These are phyloP conservation scores for Spongia lamella DNA, from an alignment of 37 sponge, comb jelly and placozoan species.

Conservation along the genomic window DNA sequence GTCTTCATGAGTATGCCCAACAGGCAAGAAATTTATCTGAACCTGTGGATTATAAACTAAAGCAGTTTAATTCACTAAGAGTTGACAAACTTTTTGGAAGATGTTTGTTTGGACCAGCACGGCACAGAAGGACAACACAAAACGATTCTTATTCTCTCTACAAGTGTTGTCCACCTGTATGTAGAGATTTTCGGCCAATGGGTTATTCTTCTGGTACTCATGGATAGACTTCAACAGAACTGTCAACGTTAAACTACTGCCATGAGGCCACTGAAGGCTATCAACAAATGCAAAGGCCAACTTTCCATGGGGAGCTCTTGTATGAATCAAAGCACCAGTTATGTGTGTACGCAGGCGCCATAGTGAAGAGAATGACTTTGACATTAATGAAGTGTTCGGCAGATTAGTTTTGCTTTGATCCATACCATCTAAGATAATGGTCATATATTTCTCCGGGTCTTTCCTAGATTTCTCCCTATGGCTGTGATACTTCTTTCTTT, in stretches of 20 bases:
- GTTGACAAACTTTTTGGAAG: constrained; percentile 31
- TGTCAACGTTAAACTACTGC: constrained; percentile 36
- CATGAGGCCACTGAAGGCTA: constrained; percentile 54
- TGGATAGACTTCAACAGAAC: background rate
- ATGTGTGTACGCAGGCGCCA: constrained; percentile 55
- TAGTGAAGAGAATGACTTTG: constrained; percentile 35
- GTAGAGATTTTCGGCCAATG: constrained; percentile 21
- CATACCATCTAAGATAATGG: constrained; percentile 65
- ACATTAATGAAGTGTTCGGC: background rate
- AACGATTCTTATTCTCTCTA: constrained; percentile 48
- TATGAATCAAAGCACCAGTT: constrained; percentile 37
- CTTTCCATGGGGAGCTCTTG: constrained; percentile 25
- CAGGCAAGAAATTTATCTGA: too few species aligned
- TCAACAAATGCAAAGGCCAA: constrained; percentile 24
- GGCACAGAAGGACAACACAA: constrained; percentile 26
- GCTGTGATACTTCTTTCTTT: constrained; percentile 45
- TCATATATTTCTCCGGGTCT: constrained; percentile 51
- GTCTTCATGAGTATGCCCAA: too few species aligned
- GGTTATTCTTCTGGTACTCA: background rate
- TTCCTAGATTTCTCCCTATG: constrained; percentile 50
- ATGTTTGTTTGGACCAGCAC: constrained; percentile 19
- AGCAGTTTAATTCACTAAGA: background rate
- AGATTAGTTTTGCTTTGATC: constrained; percentile 31
- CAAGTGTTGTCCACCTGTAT: constrained; percentile 36
- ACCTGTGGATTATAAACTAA: background rate